These are phyloP conservation scores for Holothuria scabra DNA, from an alignment of 53 echinoderm and acorn worm species.

Conservation along the genomic window DNA sequence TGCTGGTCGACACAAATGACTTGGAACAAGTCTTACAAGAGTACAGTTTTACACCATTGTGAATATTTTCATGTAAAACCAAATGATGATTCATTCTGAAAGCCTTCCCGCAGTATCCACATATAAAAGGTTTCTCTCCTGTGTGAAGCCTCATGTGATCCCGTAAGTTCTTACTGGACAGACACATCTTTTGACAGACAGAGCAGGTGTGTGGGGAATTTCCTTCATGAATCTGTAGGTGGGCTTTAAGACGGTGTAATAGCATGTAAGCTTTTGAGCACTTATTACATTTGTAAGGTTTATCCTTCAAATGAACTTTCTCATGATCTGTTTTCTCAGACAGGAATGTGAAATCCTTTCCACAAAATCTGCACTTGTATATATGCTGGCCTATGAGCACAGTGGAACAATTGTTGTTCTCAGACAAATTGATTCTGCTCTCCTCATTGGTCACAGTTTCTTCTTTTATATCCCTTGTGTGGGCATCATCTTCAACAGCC, in stretches of 20 bases:
- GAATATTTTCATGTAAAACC: constrained; percentile 26
- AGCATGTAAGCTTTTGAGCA: constrained; percentile 35
- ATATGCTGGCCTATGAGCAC: not conserved
- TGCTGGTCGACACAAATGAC: constrained; percentile 27
- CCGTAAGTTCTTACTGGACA: constrained; percentile 7
- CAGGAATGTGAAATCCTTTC: constrained; percentile 13
- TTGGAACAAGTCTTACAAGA: constrained; percentile 35
- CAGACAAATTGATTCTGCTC: too few species aligned
- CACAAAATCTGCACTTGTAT: constrained; percentile 36
- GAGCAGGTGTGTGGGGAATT: constrained; percentile 16
- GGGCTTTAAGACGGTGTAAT: constrained; percentile 10
- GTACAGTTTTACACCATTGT: constrained; percentile 21
- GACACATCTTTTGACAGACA: constrained; percentile 18
- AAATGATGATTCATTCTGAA: constrained; percentile 33
- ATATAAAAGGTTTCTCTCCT: constrained; percentile 33
- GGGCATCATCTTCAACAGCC: too few species aligned
- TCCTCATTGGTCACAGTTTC: too few species aligned
- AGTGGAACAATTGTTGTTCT: too few species aligned
- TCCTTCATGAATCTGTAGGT: constrained; percentile 27
- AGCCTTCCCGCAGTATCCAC: constrained; percentile 37
- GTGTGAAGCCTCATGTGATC: constrained; percentile 28
- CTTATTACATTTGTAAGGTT: not conserved
- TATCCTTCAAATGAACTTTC: constrained; percentile 23
- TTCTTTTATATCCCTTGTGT: too few species aligned
- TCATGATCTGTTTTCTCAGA: constrained; percentile 35